Base-by-base conservation (phyloP, 2,888 invertebrate species). In the Aquatica leii region DNA sequence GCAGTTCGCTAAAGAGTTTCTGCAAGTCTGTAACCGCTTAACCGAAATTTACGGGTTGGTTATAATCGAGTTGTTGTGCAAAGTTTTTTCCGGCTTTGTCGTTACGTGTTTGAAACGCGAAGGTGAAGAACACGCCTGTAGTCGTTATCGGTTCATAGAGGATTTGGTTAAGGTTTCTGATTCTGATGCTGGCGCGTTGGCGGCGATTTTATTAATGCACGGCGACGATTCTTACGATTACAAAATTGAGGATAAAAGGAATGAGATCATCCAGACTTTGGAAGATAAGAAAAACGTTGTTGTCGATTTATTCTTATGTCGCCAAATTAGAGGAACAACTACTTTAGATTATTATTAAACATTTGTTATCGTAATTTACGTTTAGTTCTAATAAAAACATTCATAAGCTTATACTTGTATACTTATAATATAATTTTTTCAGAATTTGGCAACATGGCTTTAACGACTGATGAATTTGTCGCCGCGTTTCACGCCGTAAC, bases 391-490 rank as follows among this genome's bases (percentile, higher is more conserved):
- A n/a, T n/a, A n/a, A n/a, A n/a, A n/a, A n/a, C n/a, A n/a, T n/a
- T n/a, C n/a, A n/a, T n/a, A n/a, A n/a, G n/a, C n/a, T n/a, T n/a
- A n/a, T n/a, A n/a, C n/a, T n/a, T n/a, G n/a, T n/a, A n/a, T n/a
- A n/a, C n/a, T n/a, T n/a, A n/a, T n/a, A n/a, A n/a, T n/a, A n/a
- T n/a, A n/a, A n/a, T 24, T 24, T 24, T 24, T 24, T 24, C 24
- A 24, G 24, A 24, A 24, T 2, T n/a, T 24, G 15, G 15, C 8
- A 20, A 18, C 1, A 50, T 50, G 50, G 34, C 2, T 6, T 34
- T 14, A 12, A 14, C 12, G 24, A 53, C 50, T 24, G 58, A 51
- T 2, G 51, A 59, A 20, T 59, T 59, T 18, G 15, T 59, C n/a
- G 12, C 41, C 17, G 35, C n/a, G 8, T 59, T 59, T 12, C 51